Evolutionary conservation across 1,140 invertebrate species (phyloP).

Genomic region (Drosophila truncata): DNA sequence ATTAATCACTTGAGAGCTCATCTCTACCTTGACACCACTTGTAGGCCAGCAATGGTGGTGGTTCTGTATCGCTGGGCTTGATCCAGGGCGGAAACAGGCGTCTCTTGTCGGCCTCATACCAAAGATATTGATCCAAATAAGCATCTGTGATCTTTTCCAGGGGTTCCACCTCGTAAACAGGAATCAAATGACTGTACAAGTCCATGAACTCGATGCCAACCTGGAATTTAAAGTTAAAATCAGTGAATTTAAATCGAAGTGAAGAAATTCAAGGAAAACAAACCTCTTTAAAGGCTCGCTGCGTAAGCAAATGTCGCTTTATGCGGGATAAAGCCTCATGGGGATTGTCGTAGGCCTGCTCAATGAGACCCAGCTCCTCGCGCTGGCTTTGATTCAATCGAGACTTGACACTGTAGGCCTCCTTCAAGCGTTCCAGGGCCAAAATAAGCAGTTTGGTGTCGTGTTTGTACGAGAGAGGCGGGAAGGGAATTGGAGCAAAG

Average conservation of each 20-base stretch:
- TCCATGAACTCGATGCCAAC: constrained; percentile 99
- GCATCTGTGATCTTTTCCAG: constrained; percentile 99
- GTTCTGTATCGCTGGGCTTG: constrained; percentile 99
- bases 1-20: not conserved
- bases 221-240: constrained; percentile 82
- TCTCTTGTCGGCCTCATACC: constrained; percentile 99
- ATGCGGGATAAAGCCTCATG: constrained; percentile 99
- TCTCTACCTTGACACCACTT: constrained; percentile 99
- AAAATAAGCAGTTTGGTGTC: constrained; percentile 99
- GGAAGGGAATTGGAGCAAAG: constrained; percentile 99
- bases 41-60: constrained; percentile 98
- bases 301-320: constrained; percentile 99
- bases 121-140: constrained; percentile 99
- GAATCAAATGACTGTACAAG: constrained; percentile 98
- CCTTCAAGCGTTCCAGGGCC: constrained; percentile 98
- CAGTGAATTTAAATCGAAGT: not conserved
- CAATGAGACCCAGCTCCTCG: constrained; percentile 99
- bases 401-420: constrained; percentile 99
- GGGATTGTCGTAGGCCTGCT: constrained; percentile 99
- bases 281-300: constrained; percentile 99
- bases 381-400: constrained; percentile 99
- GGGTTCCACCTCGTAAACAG: constrained; percentile 99
- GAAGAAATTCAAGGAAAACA: constrained; percentile 62
- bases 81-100: constrained; percentile 99
- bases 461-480: constrained; percentile 99